phyloP scores from a whole-genome alignment of 1,140 invertebrate genomes.

The Pogonomyrmex californicus region DNA sequence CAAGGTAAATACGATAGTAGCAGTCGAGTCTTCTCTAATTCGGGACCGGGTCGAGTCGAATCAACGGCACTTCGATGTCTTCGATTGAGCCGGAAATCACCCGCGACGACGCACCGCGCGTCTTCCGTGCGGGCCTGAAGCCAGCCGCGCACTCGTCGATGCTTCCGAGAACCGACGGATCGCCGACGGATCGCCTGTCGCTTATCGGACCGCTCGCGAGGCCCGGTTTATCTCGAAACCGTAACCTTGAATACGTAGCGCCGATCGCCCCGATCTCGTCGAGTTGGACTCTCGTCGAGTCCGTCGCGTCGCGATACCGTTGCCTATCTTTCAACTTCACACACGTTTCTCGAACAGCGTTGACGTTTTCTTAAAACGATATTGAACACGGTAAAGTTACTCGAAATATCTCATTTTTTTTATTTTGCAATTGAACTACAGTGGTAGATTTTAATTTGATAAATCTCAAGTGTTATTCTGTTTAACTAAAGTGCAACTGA shows the following conservation, averaged over 20 bases:
- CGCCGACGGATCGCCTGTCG: conserved; percentile 61
- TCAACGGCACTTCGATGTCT: neutral
- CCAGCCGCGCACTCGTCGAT: conserved; percentile 72
- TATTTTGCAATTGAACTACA: neutral
- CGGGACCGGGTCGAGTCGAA: neutral
- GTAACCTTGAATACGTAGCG: conserved; percentile 79
- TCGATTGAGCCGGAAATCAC: conserved; percentile 33
- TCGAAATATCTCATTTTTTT: neutral
- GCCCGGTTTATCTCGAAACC: conserved; percentile 80
- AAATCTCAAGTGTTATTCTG: neutral
- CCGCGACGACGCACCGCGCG: conserved; percentile 13
- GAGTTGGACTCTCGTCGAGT: neutral
- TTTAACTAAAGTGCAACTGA: neutral
- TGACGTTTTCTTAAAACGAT: neutral
- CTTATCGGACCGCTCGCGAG: conserved; percentile 76
- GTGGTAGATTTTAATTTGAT: neutral
- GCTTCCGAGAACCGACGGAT: conserved; percentile 3
- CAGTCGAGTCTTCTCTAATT: neutral
- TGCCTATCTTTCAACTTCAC: neutral
- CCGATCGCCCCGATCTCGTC: conserved; percentile 47
- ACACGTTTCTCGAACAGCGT: neutral
- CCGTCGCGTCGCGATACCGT: conserved; percentile 19
- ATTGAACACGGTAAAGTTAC: neutral
- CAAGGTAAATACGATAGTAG: neutral
- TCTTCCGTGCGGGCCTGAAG: conserved; percentile 71